Percentiles rank a stretch among this genome's conserved stretches.
Evolutionary conservation across 2,888 invertebrate species (phyloP).

Genomic region (Drosophila ezoana): DNA sequence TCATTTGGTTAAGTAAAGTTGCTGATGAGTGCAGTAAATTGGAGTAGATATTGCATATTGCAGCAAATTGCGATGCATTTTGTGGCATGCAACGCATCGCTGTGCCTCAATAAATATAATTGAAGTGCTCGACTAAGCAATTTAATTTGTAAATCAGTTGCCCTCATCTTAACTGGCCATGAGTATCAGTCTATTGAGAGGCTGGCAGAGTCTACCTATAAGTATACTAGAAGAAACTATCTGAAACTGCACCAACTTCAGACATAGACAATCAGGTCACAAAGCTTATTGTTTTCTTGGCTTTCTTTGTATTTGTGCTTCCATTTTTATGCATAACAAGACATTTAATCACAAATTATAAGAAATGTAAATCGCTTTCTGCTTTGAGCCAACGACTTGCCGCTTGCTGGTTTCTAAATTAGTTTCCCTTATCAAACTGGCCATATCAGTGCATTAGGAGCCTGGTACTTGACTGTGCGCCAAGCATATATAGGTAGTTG

Average conservation of each 20-base stretch:
- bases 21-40: conserved; percentile 36
- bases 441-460: background rate
- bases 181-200: background rate
- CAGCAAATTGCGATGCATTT: conserved; percentile 14
- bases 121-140: conserved; percentile 39
- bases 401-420: background rate
- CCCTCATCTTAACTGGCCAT: background rate
- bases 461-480: background rate
- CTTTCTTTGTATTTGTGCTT: too few relatives aligned
- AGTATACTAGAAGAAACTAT: too few relatives aligned
- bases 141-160: conserved; percentile 33
- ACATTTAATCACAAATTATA: too few relatives aligned
- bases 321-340: too few relatives aligned
- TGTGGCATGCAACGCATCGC: conserved; percentile 36
- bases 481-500: background rate
- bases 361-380: too few relatives aligned
- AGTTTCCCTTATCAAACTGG: background rate
- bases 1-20: conserved; percentile 67
- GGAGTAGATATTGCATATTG: background rate
- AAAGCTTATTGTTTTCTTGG: too few relatives aligned
- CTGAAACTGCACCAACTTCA: too few relatives aligned
- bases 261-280: too few relatives aligned
- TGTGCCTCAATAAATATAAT: conserved; percentile 43
- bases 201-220: too few relatives aligned
- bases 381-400: too few relatives aligned